These are phyloP conservation scores for Cheilosia grossa DNA, from an alignment of 2,888 invertebrate genomes.

Conservation along the genomic window DNA sequence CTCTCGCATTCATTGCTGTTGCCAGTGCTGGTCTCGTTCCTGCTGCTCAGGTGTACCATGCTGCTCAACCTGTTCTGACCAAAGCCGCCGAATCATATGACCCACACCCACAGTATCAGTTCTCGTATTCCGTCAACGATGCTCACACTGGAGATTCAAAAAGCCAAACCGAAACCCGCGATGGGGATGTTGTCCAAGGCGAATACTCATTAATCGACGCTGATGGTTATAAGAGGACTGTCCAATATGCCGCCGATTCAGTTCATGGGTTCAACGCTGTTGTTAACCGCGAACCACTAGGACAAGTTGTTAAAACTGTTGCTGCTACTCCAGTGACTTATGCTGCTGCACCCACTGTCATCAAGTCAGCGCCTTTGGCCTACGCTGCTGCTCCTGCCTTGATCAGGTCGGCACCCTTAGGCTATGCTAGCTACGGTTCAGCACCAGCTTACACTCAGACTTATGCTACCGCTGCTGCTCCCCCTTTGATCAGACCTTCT, in stretches of 20 bases:
- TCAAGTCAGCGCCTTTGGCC: conserved; percentile 44
- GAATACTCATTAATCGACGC: conserved; percentile 83
- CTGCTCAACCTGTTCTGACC: conserved; percentile 55
- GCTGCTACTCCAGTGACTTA: conserved; percentile 37
- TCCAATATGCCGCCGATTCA: conserved; percentile 83
- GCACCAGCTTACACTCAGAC: conserved; percentile 33
- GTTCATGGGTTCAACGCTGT: conserved; percentile 84
- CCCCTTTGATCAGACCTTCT: conserved; percentile 50
- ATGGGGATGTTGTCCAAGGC: conserved; percentile 83
- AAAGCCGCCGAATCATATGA: conserved; percentile 59
- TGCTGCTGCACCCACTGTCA: conserved; percentile 58
- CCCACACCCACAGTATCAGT: conserved; percentile 77
- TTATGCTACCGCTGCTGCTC: conserved; percentile 61
- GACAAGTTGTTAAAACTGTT: conserved; percentile 40
- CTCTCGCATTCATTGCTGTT: conserved; percentile 74
- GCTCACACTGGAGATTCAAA: conserved; percentile 83
- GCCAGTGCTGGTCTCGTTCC: conserved; percentile 76
- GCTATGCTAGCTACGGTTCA: conserved; percentile 23
- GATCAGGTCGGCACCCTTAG: conserved; percentile 18
- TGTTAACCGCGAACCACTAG: conserved; percentile 81
- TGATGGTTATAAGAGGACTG: conserved; percentile 83
- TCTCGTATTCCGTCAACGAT: conserved; percentile 81
- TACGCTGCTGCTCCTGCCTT: conserved; percentile 45
- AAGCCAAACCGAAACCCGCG: conserved; percentile 82
- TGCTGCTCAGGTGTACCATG: conserved; percentile 72